phyloP scores from a whole-genome alignment of 2,888 invertebrate species.

The Caenorhabditis sp. region DNA sequence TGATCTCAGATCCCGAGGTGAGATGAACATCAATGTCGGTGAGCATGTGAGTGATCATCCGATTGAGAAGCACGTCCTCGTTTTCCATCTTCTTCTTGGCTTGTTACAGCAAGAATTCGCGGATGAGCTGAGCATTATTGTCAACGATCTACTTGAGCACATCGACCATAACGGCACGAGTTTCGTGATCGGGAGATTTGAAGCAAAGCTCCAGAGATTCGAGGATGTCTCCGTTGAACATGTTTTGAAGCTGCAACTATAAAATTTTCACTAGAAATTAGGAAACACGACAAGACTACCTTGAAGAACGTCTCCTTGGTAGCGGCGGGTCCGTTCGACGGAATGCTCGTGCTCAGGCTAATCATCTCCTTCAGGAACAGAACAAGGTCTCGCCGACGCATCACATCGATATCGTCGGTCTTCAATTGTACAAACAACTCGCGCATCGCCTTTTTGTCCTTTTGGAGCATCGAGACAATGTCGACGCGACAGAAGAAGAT shows the following conservation, averaged over 20 bases:
- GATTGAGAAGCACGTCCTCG: constrained; percentile 93
- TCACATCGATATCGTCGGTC: constrained; percentile 91
- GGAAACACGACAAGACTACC: constrained; percentile 81
- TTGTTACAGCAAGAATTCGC: constrained; percentile 97
- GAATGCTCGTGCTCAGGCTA: constrained; percentile 98
- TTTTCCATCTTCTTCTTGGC: constrained; percentile 87
- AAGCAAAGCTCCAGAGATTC: constrained; percentile 80
- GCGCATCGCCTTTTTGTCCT: constrained; percentile 96
- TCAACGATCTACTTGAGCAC: constrained; percentile 95
- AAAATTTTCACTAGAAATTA: constrained; percentile 4
- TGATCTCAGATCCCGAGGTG: constrained; percentile 95
- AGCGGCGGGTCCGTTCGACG: constrained; percentile 93
- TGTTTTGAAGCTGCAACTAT: constrained; percentile 71
- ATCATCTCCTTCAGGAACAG: constrained; percentile 99
- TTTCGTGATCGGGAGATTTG: constrained; percentile 90
- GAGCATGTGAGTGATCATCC: constrained; percentile 98
- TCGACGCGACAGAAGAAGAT: constrained; percentile 98
- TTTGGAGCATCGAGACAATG: constrained; percentile 95
- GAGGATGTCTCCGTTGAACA: constrained; percentile 79
- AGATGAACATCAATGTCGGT: constrained; percentile 94
- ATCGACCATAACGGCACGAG: constrained; percentile 97
- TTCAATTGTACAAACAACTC: constrained; percentile 95
- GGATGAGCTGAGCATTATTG: constrained; percentile 96
- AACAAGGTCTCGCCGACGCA: constrained; percentile 93
- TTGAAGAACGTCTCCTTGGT: constrained; percentile 98